Conservation (phyloP, 2,797 vertebrate species). For the Merluccius polli region DNA sequence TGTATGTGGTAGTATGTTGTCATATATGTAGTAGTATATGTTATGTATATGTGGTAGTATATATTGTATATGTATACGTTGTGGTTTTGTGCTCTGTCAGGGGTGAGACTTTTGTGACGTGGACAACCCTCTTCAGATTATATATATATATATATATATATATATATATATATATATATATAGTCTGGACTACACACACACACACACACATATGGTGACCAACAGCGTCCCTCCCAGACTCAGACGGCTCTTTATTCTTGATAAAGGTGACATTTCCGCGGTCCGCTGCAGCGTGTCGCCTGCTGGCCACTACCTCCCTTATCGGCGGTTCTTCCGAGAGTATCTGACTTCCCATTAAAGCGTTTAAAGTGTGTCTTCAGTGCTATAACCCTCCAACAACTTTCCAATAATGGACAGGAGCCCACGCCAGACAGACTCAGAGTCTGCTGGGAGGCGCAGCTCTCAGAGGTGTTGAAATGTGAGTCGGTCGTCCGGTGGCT, state of each 20-base stretch:
- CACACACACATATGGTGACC: too few species aligned
- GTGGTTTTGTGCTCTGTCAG: neutral
- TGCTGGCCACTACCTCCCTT: neutral
- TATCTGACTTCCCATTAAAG: conserved; percentile 68
- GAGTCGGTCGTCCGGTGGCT: conserved; percentile 56
- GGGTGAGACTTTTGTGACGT: neutral
- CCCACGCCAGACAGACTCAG: conserved; percentile 26
- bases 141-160: too few species aligned
- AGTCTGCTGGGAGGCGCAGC: conserved; percentile 57
- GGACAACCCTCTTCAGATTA: neutral
- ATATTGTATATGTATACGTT: neutral
- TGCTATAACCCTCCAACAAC: conserved; percentile 55
- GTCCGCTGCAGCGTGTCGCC: neutral
- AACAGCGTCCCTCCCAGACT: neutral
- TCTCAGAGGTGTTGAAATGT: conserved; percentile 70
- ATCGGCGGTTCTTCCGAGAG: conserved; percentile 9
- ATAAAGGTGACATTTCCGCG: neutral
- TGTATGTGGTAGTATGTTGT: neutral
- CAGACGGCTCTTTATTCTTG: neutral
- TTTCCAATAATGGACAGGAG: conserved; percentile 59
- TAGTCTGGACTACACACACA: neutral
- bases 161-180: too few species aligned
- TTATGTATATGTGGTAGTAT: neutral
- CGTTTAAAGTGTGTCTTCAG: conserved; percentile 60
- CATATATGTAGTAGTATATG: neutral